Conservation (phyloP, 1,140 invertebrate genomes). For the Cryptotermes secundus region DNA sequence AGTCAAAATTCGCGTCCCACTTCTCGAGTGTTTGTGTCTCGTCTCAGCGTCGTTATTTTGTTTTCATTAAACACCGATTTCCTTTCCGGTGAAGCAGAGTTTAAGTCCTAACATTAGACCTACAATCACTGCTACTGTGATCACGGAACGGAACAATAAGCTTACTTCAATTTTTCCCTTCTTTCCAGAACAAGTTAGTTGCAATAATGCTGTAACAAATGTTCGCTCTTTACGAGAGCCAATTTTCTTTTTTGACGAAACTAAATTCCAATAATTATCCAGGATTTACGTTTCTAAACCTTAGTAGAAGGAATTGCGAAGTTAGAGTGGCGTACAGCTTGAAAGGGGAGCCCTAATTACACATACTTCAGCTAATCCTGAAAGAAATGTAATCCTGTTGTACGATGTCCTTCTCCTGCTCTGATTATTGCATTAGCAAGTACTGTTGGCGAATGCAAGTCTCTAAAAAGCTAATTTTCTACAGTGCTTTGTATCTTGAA, state of each 20-base stretch:
- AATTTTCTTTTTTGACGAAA: not conserved
- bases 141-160: no score
- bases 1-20: no score
- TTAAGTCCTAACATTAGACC: no score
- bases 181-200: no score
- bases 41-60: no score
- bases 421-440: not conserved
- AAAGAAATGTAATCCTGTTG: not conserved
- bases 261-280: not conserved
- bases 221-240: not conserved
- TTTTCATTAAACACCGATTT: no score
- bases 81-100: no score
- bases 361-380: not conserved
- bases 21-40: no score
- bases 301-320: not conserved
- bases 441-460: not conserved
- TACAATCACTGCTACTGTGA: no score
- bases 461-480: not conserved
- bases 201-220: not conserved
- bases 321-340: not conserved
- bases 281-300: not conserved
- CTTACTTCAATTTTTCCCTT: no score
- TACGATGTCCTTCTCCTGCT: not conserved
- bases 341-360: not conserved
- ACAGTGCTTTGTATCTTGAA: not conserved